These are phyloP conservation scores for Xiphydria camelus DNA, from an alignment of 2,888 invertebrate genomes.

Conservation along the genomic window DNA sequence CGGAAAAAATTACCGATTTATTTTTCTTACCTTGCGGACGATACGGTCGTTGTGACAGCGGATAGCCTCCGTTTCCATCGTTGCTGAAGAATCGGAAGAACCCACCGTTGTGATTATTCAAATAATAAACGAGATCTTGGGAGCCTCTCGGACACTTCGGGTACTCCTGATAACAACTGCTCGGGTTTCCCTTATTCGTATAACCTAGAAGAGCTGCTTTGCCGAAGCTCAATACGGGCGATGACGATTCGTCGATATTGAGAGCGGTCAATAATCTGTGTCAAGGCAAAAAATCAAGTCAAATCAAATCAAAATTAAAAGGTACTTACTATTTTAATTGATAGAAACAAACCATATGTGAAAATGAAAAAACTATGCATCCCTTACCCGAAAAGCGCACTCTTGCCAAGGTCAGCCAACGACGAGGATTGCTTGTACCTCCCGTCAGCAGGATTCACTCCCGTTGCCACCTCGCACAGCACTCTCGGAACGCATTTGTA, in stretches of 20 bases:
- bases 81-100: conserved; percentile 76
- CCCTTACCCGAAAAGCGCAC: conserved; percentile 65
- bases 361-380: conserved; percentile 11
- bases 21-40: neutral
- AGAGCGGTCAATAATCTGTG: conserved; percentile 65
- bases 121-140: conserved; percentile 73
- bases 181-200: conserved; percentile 66
- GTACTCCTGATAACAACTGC: conserved; percentile 68
- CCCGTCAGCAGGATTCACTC: conserved; percentile 41
- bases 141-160: conserved; percentile 75
- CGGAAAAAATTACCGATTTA: too few relatives aligned
- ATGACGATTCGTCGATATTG: conserved; percentile 61
- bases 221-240: conserved; percentile 74
- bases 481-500: conserved; percentile 78
- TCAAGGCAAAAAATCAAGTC: neutral
- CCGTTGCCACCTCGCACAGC: conserved; percentile 73
- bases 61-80: neutral
- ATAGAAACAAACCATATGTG: conserved; percentile 13
- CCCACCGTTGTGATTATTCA: conserved; percentile 85
- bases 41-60: neutral
- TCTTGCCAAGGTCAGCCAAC: conserved; percentile 40
- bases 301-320: conserved; percentile 13
- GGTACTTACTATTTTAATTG: neutral
- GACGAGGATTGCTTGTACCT: conserved; percentile 36
- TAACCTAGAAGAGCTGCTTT: conserved; percentile 76